These are phyloP conservation scores for Notiomystis cincta DNA, from an alignment of 2,113 vertebrate genomes.

Conservation along the genomic window DNA sequence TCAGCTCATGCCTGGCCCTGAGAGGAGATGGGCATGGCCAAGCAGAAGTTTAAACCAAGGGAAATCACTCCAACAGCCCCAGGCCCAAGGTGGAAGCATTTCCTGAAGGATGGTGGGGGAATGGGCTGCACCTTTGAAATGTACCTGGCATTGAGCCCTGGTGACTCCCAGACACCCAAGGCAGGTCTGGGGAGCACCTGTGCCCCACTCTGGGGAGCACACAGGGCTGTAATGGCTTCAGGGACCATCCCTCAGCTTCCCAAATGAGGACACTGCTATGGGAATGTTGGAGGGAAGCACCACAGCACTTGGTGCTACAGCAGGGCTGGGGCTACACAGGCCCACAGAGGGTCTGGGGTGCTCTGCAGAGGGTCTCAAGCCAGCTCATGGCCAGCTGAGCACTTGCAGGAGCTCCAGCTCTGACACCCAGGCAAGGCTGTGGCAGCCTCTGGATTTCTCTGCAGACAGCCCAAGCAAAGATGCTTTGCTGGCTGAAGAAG, in stretches of 20 bases:
- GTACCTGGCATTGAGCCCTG: background rate
- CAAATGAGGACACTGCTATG: background rate
- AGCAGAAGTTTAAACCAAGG: background rate
- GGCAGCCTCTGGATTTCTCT: background rate
- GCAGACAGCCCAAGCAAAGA: background rate
- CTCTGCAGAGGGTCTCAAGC: background rate
- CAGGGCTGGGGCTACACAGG: background rate
- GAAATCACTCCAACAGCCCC: background rate
- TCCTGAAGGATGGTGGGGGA: background rate
- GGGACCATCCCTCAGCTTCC: background rate
- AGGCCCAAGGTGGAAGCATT: background rate
- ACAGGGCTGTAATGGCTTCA: background rate
- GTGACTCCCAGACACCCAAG: background rate
- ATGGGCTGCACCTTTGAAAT: background rate
- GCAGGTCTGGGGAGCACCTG: background rate
- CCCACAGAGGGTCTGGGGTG: background rate
- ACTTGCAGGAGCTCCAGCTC: background rate
- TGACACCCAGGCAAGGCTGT: background rate
- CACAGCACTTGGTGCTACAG: background rate
- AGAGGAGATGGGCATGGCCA: background rate
- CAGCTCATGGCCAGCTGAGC: background rate
- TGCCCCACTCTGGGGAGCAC: background rate
- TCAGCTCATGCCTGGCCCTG: background rate
- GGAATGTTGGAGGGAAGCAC: background rate
- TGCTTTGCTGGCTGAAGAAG: background rate